Evolutionary conservation across 2,888 invertebrate species (phyloP), one percentile per base, ranked within the genome.

Genomic region (Papilio gigon): DNA sequence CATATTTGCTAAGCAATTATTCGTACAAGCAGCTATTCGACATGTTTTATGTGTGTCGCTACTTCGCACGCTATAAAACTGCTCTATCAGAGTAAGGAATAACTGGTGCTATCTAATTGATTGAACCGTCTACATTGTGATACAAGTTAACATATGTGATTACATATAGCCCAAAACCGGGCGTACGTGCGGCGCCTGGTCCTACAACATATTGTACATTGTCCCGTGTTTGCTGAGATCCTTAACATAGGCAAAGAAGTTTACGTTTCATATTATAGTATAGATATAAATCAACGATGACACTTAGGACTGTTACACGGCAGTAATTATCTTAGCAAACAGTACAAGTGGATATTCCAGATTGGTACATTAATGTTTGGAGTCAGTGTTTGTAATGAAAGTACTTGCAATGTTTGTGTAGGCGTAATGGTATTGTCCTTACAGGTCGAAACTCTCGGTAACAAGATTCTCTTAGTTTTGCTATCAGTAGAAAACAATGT

Each of bases 11-110:
- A 50, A 50, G 60, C 60, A 67, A 67, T 67, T 67, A 67, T 67
- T 61, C 60, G 11, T 50, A 61, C 66, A 67, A 37, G 50, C 9
- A 40, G 66, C 60, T 50, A 60, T 67, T 67, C 40, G 50, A 61
- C 60, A 40, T 67, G 66, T 67, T 67, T 67, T 67, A 67, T 67
- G 50, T 67, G 60, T 50, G 37, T 11, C 66, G 66, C 50, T 67
- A 61, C 61, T 61, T 61, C 60, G 47, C 60, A 61, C 66, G 66
- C 60, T 67, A 67, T 67, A 67, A 67, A 67, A 50, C 27, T 47
- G 50, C 50, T 67, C 60, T 67, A 67, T 53, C 27, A 44, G 50
- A 60, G 30, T 61, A 37, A 67, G 50, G 60, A 17, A 50, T 66
- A 59, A 59, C 30, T 27, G 66, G 50, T 67, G 50, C 50, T 67